These are phyloP conservation scores for Climacteris rufus DNA, from an alignment of 2,113 vertebrate genomes.

Conservation along the genomic window DNA sequence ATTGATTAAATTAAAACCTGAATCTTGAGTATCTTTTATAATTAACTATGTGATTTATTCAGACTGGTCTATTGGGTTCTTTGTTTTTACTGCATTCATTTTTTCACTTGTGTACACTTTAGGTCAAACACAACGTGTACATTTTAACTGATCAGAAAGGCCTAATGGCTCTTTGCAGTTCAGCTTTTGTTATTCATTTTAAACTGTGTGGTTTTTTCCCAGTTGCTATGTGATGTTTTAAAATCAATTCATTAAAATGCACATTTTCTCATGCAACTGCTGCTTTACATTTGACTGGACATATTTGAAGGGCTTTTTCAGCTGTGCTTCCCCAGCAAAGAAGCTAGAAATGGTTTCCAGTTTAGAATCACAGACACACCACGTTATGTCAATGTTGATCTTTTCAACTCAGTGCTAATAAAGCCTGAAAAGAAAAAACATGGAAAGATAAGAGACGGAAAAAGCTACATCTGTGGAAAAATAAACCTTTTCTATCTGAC, in stretches of 20 bases:
- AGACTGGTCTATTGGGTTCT: neutral
- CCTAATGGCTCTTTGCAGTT: neutral
- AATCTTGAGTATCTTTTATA: neutral
- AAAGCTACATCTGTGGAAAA: slow-evolving; percentile 15
- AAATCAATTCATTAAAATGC: neutral
- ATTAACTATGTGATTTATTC: neutral
- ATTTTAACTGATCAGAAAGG: neutral
- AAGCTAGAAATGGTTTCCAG: neutral
- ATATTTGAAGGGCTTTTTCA: neutral
- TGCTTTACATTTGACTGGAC: neutral
- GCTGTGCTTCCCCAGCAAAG: neutral
- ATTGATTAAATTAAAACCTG: neutral
- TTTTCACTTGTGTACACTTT: neutral
- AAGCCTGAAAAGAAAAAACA: neutral
- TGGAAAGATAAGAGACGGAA: neutral
- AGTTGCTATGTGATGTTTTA: neutral
- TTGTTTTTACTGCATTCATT: neutral
- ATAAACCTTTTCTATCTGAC: neutral
- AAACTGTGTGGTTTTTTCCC: neutral
- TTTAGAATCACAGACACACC: neutral
- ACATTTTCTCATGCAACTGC: neutral
- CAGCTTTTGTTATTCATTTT: neutral
- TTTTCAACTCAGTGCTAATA: slow-evolving; percentile 26
- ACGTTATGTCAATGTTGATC: neutral
- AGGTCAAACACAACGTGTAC: neutral